These are phyloP conservation scores for Eupithecia subumbrata DNA, from an alignment of 2,888 invertebrate genomes.

Conservation along the genomic window DNA sequence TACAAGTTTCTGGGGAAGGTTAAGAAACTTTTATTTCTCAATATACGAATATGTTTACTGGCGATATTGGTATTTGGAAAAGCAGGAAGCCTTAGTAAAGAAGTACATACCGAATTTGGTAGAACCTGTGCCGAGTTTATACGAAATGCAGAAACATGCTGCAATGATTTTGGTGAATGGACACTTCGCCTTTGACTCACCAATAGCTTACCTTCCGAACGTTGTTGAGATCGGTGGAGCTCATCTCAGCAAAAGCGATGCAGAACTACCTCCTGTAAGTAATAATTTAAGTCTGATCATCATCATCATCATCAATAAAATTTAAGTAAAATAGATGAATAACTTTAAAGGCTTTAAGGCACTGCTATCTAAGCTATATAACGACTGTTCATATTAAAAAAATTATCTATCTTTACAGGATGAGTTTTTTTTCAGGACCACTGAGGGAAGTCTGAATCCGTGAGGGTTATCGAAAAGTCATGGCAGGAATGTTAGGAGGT, in stretches of 20 bases:
- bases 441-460: no score
- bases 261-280: constrained; percentile 65
- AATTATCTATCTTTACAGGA: no score
- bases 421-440: no score
- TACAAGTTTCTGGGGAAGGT: constrained; percentile 79
- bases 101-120: constrained; percentile 68
- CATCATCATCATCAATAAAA: no score
- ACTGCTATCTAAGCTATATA: no score
- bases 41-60: constrained; percentile 72
- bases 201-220: constrained; percentile 81
- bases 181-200: constrained; percentile 77
- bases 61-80: constrained; percentile 67
- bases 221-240: constrained; percentile 84
- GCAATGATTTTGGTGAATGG: constrained; percentile 77
- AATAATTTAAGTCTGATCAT: background rate
- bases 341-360: no score
- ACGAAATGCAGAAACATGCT: constrained; percentile 68
- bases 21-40: constrained; percentile 77
- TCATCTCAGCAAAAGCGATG: constrained; percentile 70
- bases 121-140: constrained; percentile 68
- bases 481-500: no score
- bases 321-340: no score
- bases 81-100: constrained; percentile 66
- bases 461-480: no score
- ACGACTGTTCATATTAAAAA: no score